phyloP scores from a whole-genome alignment of 2,888 invertebrate genomes.

The Pandemis heparana region DNA sequence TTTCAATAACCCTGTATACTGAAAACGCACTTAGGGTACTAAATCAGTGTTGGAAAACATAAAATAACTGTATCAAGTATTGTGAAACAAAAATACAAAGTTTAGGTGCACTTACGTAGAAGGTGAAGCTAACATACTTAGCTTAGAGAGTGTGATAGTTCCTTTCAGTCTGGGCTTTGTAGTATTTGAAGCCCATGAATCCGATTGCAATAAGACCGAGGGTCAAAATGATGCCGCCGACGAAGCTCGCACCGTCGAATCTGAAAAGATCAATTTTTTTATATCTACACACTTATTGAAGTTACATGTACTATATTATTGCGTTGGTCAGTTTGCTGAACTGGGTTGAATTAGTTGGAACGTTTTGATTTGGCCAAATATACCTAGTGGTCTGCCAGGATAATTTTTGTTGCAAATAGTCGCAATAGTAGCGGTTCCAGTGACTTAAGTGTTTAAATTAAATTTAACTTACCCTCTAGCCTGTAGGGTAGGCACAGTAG shows the following conservation, averaged over 20 bases:
- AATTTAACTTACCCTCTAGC: conserved; percentile 62
- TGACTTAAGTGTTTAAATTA: not conserved
- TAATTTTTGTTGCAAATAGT: no score
- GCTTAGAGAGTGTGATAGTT: conserved; percentile 95
- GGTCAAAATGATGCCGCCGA: conserved; percentile 94
- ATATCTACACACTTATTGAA: no score
- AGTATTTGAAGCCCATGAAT: conserved; percentile 94
- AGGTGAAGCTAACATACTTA: conserved; percentile 51
- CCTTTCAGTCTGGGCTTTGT: conserved; percentile 93
- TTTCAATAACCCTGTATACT: conserved; percentile 52
- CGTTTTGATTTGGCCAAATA: no score
- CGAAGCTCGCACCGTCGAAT: conserved; percentile 92
- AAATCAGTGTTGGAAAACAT: conserved; percentile 45
- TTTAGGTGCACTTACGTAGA: conserved; percentile 71
- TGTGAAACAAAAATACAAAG: conserved; percentile 46
- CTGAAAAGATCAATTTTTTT: conserved; percentile 65
- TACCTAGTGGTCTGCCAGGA: no score
- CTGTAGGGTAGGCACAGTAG: conserved; percentile 50
- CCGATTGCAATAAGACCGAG: conserved; percentile 92
- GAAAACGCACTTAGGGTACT: conserved; percentile 33
- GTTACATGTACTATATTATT: no score
- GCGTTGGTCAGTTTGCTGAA: no score
- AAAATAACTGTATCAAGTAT: conserved; percentile 39
- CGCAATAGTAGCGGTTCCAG: no score
- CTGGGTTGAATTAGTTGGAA: no score